These are phyloP conservation scores for Leptopilina boulardi DNA, from an alignment of 1,140 invertebrate genomes.

Conservation along the genomic window DNA sequence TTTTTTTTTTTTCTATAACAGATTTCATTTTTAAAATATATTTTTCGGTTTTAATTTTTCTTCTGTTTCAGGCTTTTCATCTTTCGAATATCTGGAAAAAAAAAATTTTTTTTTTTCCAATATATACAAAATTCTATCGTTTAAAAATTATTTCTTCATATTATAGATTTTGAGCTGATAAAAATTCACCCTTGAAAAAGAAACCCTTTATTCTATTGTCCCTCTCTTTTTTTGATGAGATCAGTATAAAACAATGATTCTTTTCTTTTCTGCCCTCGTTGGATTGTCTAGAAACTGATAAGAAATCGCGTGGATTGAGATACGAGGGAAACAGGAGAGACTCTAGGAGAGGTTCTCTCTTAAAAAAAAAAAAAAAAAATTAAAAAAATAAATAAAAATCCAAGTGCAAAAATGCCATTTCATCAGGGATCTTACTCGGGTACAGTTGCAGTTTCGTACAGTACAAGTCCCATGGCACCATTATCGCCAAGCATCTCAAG, in stretches of 20 bases:
- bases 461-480: conserved; percentile 68
- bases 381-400: conserved; percentile 27
- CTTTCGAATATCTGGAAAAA: no score
- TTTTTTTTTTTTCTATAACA: no score
- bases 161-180: neutral
- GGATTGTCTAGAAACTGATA: conserved; percentile 9
- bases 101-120: no score
- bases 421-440: conserved; percentile 69
- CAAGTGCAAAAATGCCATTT: conserved; percentile 70
- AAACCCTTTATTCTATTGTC: neutral
- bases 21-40: no score
- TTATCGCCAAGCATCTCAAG: conserved; percentile 65
- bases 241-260: conserved; percentile 21
- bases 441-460: conserved; percentile 70
- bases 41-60: no score
- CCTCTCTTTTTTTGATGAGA: conserved; percentile 17
- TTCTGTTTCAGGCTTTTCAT: no score
- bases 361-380: no score
- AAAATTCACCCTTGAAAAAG: neutral
- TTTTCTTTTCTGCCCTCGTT: conserved; percentile 14
- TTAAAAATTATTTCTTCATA: no score
- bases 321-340: neutral
- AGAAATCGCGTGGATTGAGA: conserved; percentile 27
- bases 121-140: no score
- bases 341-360: conserved; percentile 36